phyloP scores from a whole-genome alignment of 2,797 vertebrate species.

The Malacoraja senta region DNA sequence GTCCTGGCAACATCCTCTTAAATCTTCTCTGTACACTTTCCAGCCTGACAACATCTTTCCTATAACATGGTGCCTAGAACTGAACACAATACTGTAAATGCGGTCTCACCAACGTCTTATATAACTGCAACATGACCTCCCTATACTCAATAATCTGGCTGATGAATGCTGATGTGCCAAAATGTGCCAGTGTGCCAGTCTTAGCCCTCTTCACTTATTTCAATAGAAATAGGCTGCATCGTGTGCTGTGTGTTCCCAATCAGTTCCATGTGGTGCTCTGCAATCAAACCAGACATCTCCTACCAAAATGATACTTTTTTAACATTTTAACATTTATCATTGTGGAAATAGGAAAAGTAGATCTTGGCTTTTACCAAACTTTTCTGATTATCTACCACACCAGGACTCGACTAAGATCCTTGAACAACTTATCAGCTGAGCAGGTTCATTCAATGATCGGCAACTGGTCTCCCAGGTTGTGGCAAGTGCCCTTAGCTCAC shows the following conservation, averaged over 20 bases:
- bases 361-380: neutral
- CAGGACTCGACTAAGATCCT: neutral
- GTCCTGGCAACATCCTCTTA: too few relatives aligned
- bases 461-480: neutral
- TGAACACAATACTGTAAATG: too few relatives aligned
- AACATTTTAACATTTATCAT: neutral
- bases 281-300: neutral
- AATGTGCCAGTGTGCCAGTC: too few relatives aligned
- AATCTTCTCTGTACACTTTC: too few relatives aligned
- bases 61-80: too few relatives aligned
- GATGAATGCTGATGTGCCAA: too few relatives aligned
- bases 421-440: neutral
- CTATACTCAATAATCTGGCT: too few relatives aligned
- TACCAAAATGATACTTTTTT: neutral
- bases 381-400: neutral
- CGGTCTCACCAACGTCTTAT: too few relatives aligned
- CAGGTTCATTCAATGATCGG: neutral
- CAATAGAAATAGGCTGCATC: too few relatives aligned
- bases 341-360: neutral
- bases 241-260: neutral
- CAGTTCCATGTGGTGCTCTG: neutral
- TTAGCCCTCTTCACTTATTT: too few relatives aligned
- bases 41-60: too few relatives aligned
- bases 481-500: neutral
- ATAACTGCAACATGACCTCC: too few relatives aligned